phyloP scores from a whole-genome alignment of 1,140 invertebrate genomes.

The fruit fly (Drosophila melanogaster) region DNA sequence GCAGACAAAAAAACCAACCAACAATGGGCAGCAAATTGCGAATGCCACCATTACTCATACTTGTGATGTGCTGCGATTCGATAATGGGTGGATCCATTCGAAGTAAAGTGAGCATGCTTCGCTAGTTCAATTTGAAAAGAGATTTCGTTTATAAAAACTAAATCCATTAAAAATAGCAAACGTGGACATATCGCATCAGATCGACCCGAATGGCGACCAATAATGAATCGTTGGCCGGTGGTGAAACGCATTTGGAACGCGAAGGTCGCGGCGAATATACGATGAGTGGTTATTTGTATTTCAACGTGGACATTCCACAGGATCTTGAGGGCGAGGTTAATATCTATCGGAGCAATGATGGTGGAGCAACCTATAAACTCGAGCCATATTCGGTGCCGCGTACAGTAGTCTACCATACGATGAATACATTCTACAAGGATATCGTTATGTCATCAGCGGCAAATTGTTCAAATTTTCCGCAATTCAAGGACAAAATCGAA shows the following conservation, averaged over 20 bases:
- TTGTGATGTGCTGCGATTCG: no score
- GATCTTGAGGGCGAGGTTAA: slow-evolving; percentile 9
- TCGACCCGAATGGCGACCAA: no score
- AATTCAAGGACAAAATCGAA: slow-evolving; percentile 12
- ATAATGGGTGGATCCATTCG: no score
- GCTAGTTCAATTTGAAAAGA: no score
- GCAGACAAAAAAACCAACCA: no score
- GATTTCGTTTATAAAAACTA: no score
- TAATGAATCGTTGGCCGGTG: background rate
- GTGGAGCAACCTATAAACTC: slow-evolving; percentile 20
- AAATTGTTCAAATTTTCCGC: slow-evolving; percentile 38
- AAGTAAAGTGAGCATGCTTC: no score
- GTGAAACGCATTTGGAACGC: slow-evolving; percentile 14
- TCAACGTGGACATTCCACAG: background rate
- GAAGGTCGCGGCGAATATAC: slow-evolving; percentile 32
- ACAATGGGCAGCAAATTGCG: no score
- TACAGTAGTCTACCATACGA: background rate
- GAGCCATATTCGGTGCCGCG: slow-evolving; percentile 20
- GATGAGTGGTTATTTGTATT: background rate
- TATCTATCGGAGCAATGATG: slow-evolving; percentile 31
- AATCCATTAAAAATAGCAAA: no score
- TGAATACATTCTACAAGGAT: slow-evolving; percentile 34
- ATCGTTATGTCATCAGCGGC: slow-evolving; percentile 21
- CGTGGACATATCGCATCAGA: no score
- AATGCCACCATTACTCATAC: no score